These are phyloP conservation scores for Lasioglossum leucozonium DNA, from an alignment of 2,888 invertebrate species.

Conservation along the genomic window DNA sequence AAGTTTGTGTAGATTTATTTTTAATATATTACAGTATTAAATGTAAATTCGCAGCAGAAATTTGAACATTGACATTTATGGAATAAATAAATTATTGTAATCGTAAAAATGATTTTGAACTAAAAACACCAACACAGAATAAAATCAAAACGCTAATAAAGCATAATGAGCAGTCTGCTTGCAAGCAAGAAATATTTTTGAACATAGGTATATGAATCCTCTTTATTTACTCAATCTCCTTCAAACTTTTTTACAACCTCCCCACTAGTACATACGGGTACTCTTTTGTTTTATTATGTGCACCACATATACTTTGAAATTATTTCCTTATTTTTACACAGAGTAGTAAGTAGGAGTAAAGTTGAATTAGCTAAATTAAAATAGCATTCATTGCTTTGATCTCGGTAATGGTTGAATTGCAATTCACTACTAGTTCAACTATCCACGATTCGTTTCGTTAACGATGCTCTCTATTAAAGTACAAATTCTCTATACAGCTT, in stretches of 20 bases:
- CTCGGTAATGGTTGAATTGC: background rate
- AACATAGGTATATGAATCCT: background rate
- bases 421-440: background rate
- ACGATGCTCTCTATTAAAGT: background rate
- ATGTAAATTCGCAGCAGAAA: background rate
- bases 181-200: background rate
- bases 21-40: background rate
- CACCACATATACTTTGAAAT: slow-evolving; percentile 13
- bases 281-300: background rate
- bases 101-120: background rate
- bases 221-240: slow-evolving; percentile 1
- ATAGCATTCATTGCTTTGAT: slow-evolving; percentile 5
- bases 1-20: background rate
- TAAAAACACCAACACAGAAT: background rate
- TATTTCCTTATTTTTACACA: background rate
- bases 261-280: background rate
- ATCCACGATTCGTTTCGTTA: background rate
- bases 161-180: background rate
- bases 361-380: slow-evolving; percentile 9
- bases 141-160: background rate
- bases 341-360: background rate
- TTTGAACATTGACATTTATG: background rate
- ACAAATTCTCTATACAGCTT: slow-evolving; percentile 5
- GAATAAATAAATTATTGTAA: background rate
- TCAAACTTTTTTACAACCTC: slow-evolving; percentile 11